Evolutionary conservation across 1,140 invertebrate genomes (phyloP).

Genomic region (Heliothis subflexa): DNA sequence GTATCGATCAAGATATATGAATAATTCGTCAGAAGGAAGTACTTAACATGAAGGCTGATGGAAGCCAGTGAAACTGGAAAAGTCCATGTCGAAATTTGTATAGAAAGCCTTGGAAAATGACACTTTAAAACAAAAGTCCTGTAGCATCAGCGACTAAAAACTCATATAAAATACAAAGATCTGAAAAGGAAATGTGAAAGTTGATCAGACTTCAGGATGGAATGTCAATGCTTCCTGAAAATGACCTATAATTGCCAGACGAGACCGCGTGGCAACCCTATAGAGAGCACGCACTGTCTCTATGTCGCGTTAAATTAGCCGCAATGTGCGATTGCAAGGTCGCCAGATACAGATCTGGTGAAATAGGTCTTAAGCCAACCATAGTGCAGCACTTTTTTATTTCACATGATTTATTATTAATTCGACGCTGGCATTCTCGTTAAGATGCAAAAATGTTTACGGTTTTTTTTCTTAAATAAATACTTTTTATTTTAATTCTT

Average conservation of each 20-base stretch:
- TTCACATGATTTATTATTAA: conserved; percentile 38
- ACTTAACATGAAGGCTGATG: too few relatives aligned
- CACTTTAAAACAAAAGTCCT: too few relatives aligned
- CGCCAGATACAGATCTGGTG: conserved; percentile 36
- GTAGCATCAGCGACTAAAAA: too few relatives aligned
- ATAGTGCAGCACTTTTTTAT: conserved; percentile 25
- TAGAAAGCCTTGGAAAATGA: too few relatives aligned
- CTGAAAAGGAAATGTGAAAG: too few relatives aligned
- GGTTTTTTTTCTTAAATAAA: conserved; percentile 7
- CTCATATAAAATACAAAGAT: too few relatives aligned
- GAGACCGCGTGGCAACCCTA: conserved; percentile 6
- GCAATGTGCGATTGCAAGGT: conserved; percentile 39
- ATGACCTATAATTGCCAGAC: not conserved
- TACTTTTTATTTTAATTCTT: not conserved
- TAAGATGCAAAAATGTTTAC: conserved; percentile 32
- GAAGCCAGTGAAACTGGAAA: too few relatives aligned
- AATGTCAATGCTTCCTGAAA: not conserved
- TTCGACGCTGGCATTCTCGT: conserved; percentile 33
- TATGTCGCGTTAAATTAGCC: conserved; percentile 41
- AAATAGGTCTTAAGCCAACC: conserved; percentile 31
- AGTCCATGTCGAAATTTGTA: too few relatives aligned
- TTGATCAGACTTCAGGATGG: not conserved
- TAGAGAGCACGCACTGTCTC: conserved; percentile 29
- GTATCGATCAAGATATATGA: too few relatives aligned
- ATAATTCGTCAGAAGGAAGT: too few relatives aligned